A percentile compares a stretch with the other conserved stretches of the same genome.
These are phyloP conservation scores for Argyrosomus regius DNA, from an alignment of 2,797 vertebrate species.

Conservation along the genomic window DNA sequence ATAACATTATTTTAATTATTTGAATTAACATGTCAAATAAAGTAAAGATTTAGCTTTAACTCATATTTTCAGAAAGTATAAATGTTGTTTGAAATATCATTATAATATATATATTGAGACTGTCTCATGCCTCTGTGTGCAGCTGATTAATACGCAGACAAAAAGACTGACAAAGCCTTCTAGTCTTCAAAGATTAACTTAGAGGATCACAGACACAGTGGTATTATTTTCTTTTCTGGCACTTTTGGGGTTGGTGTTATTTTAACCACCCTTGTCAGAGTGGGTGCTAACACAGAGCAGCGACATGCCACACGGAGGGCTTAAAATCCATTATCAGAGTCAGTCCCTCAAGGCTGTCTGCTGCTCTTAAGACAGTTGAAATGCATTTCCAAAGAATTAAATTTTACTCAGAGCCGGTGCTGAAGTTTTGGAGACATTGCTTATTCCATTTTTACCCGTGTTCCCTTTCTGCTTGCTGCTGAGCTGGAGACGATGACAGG, in stretches of 20 bases:
- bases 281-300: constrained; percentile 60
- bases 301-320: constrained; percentile 46
- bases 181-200: constrained; percentile 58
- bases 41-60: constrained; percentile 5
- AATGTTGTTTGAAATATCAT: constrained; percentile 34
- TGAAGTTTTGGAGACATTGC: constrained; percentile 45
- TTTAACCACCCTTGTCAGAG: constrained; percentile 72
- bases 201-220: constrained; percentile 35
- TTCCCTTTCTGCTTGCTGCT: constrained; percentile 32
- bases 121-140: constrained; percentile 11
- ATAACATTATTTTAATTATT: too few species aligned
- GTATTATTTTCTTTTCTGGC: constrained; percentile 50
- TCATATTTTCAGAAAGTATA: constrained; percentile 32
- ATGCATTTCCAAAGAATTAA: constrained; percentile 66
- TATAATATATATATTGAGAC: constrained; percentile 12
- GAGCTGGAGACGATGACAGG: constrained; percentile 35
- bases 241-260: constrained; percentile 55
- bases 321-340: constrained; percentile 74
- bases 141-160: constrained; percentile 58
- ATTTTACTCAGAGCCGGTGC: constrained; percentile 41
- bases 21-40: neutral
- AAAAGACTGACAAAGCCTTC: constrained; percentile 57
- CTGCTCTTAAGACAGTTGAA: constrained; percentile 66
- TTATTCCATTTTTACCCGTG: constrained; percentile 25
- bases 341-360: constrained; percentile 64